Conservation (phyloP, 35 echinoderm and acorn worm genomes). For the Lytechinus pictus region DNA sequence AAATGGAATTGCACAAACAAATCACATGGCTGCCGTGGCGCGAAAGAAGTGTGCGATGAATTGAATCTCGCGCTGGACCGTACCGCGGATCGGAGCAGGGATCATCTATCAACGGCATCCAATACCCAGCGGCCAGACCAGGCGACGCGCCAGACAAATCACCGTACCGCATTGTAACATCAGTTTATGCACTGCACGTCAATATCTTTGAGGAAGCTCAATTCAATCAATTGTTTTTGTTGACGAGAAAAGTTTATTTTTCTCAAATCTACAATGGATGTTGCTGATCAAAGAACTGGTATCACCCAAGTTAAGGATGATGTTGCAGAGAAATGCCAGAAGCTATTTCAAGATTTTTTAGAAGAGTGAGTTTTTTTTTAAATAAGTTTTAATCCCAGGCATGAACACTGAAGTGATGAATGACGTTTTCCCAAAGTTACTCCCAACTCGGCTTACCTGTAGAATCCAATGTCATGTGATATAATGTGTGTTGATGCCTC, state of each 20-base stretch:
- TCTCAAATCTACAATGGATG: slow-evolving; percentile 74
- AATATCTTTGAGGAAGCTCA: too few relatives aligned
- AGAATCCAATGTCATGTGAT: too few relatives aligned
- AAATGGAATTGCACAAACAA: not conserved
- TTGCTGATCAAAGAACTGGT: slow-evolving; percentile 94
- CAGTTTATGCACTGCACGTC: too few relatives aligned
- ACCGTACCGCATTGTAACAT: not conserved
- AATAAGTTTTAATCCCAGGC: too few relatives aligned
- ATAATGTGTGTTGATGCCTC: too few relatives aligned
- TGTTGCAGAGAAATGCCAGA: slow-evolving; percentile 94
- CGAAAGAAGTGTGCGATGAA: slow-evolving; percentile 64
- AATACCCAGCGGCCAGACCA: not conserved
- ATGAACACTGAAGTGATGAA: too few relatives aligned
- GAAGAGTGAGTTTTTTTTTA: slow-evolving; percentile 91
- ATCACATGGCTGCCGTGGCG: slow-evolving; percentile 63
- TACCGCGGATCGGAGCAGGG: not conserved
- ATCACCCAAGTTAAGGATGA: slow-evolving; percentile 93
- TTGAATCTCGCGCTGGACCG: not conserved
- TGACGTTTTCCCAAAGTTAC: too few relatives aligned
- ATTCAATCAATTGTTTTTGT: not conserved
- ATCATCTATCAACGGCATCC: too few relatives aligned
- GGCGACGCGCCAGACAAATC: not conserved
- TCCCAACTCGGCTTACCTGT: too few relatives aligned
- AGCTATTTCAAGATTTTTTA: slow-evolving; percentile 96
- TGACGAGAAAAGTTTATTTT: not conserved